These are phyloP conservation scores for Fringilla coelebs DNA, from an alignment of 2,797 vertebrate genomes.

Conservation along the genomic window DNA sequence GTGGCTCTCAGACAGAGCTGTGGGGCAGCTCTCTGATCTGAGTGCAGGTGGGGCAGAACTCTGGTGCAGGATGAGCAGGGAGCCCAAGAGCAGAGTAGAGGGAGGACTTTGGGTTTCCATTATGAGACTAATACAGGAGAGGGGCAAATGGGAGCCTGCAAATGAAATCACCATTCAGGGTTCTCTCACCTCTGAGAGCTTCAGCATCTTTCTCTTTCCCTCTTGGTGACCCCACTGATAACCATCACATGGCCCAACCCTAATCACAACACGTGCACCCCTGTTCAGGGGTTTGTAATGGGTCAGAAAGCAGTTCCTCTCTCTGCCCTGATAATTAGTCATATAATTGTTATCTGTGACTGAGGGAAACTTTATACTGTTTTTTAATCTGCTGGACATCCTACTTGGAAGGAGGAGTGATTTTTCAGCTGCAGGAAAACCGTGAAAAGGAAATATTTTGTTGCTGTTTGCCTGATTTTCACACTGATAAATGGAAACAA, in stretches of 20 bases:
- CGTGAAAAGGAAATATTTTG: slow-evolving; percentile 25
- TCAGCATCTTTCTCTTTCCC: neutral
- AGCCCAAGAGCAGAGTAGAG: neutral
- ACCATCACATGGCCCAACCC: neutral
- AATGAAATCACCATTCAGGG: neutral
- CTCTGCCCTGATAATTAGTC: neutral
- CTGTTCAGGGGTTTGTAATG: rapidly evolving
- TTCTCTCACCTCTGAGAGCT: neutral
- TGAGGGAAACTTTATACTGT: neutral
- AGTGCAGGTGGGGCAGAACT: neutral
- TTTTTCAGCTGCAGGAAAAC: slow-evolving; percentile 24
- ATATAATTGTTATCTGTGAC: neutral
- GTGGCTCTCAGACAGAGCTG: neutral
- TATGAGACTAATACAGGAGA: neutral
- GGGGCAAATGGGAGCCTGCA: neutral
- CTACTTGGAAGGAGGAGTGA: slow-evolving; percentile 4
- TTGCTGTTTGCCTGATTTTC: slow-evolving; percentile 13
- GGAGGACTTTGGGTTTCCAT: neutral
- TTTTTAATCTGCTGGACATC: slow-evolving; percentile 21
- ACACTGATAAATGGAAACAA: neutral
- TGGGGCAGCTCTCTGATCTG: neutral
- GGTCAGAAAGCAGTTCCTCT: neutral
- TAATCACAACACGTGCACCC: rapidly evolving
- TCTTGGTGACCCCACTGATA: neutral
- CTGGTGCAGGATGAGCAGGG: neutral